Evolutionary conservation across 1,140 invertebrate genomes (phyloP).

Genomic region (Trichogramma pretiosum): DNA sequence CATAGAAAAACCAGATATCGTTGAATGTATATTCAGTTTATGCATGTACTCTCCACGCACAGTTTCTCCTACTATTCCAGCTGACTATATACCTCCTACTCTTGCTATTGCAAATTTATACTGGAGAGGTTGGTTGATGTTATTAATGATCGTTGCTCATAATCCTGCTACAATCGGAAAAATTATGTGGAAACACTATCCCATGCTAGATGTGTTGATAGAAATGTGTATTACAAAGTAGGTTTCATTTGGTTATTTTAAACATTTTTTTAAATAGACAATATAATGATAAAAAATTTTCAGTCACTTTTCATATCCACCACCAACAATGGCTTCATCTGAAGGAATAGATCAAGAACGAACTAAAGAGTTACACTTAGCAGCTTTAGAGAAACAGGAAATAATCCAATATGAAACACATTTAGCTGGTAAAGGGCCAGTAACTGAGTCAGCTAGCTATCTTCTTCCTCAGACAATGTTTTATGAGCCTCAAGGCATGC

Average conservation of each 20-base stretch:
- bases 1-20: conserved; percentile 75
- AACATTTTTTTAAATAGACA: background rate
- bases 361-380: conserved; percentile 58
- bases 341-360: conserved; percentile 55
- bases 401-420: conserved; percentile 91
- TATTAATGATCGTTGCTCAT: conserved; percentile 83
- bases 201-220: conserved; percentile 84
- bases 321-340: conserved; percentile 56
- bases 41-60: conserved; percentile 88
- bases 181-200: conserved; percentile 81
- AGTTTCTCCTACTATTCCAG: conserved; percentile 81
- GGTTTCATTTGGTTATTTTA: conserved; percentile 26
- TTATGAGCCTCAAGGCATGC: conserved; percentile 75
- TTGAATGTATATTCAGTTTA: conserved; percentile 83
- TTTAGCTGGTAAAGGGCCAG: conserved; percentile 77
- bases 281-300: conserved; percentile 17
- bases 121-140: conserved; percentile 90
- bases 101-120: conserved; percentile 85
- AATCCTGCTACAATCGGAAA: conserved; percentile 83
- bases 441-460: conserved; percentile 84
- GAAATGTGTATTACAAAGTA: conserved; percentile 96
- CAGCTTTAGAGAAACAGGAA: conserved; percentile 65
- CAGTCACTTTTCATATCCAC: conserved; percentile 66
- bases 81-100: conserved; percentile 75
- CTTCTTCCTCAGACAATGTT: conserved; percentile 67